These are phyloP conservation scores for Megaceryle alcyon DNA, from an alignment of 2,797 vertebrate species.

Conservation along the genomic window DNA sequence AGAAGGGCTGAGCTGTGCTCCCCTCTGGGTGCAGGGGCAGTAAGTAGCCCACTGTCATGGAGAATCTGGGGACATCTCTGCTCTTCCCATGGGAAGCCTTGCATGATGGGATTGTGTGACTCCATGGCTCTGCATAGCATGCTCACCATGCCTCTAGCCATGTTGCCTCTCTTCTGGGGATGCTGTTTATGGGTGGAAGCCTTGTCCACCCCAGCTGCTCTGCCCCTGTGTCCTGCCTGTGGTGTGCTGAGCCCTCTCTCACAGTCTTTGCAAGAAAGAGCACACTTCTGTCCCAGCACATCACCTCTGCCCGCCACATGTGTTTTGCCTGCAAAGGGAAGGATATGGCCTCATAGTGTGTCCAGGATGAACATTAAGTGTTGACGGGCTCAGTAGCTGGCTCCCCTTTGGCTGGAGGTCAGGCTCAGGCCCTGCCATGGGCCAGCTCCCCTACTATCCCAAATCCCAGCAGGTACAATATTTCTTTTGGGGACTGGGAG, in stretches of 20 bases:
- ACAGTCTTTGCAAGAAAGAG: background rate
- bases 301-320: accelerated
- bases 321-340: background rate
- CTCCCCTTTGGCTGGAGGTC: background rate
- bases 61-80: background rate
- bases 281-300: background rate
- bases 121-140: accelerated
- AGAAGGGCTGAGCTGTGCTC: background rate
- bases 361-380: background rate
- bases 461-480: background rate
- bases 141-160: background rate
- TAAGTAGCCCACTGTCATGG: background rate
- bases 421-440: background rate
- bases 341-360: background rate
- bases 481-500: background rate
- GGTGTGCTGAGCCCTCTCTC: background rate
- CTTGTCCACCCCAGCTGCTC: accelerated
- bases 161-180: background rate
- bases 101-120: background rate
- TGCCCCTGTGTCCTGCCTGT: background rate
- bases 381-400: background rate
- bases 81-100: background rate
- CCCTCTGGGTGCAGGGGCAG: background rate
- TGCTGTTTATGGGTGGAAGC: background rate
- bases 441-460: background rate